Conservation (phyloP, 1,140 invertebrate genomes). For the Psilanteris sp. region DNA sequence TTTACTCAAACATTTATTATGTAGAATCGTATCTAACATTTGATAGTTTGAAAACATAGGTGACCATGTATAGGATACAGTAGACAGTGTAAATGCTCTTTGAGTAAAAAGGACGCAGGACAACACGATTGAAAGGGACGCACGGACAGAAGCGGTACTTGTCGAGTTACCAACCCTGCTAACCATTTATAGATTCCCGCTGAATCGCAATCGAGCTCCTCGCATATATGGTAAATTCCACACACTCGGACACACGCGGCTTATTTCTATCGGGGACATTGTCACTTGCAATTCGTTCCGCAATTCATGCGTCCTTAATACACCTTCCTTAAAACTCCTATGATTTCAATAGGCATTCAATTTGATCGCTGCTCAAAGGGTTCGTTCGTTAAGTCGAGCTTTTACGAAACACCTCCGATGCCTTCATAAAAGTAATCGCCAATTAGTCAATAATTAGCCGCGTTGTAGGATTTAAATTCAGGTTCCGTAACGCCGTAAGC, state of each 20-base stretch:
- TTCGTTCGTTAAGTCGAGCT: too few relatives aligned
- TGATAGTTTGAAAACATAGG: constrained; percentile 21
- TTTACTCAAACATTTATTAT: not conserved
- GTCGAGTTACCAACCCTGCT: constrained; percentile 57
- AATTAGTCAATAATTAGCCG: too few relatives aligned
- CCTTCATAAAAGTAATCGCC: too few relatives aligned
- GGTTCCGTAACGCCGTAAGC: too few relatives aligned
- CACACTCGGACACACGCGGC: constrained; percentile 47
- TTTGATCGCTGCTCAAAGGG: constrained; percentile 29
- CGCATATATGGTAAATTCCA: constrained; percentile 69
- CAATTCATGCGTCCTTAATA: constrained; percentile 47
- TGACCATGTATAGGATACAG: constrained; percentile 27
- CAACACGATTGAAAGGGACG: constrained; percentile 62
- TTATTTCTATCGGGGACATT: constrained; percentile 58
- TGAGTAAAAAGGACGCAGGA: constrained; percentile 56
- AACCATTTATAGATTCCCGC: constrained; percentile 66
- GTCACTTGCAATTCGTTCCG: constrained; percentile 58
- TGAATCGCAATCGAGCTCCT: constrained; percentile 62
- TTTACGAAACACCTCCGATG: too few relatives aligned
- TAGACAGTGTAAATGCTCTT: constrained; percentile 50
- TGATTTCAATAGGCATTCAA: constrained; percentile 49
- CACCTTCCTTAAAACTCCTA: constrained; percentile 44
- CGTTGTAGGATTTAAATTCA: too few relatives aligned
- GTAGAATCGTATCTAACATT: constrained; percentile 11
- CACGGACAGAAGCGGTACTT: constrained; percentile 58